Evolutionary conservation across 2,113 vertebrate species (phyloP).

Genomic region (Amphilophus citrinellus): DNA sequence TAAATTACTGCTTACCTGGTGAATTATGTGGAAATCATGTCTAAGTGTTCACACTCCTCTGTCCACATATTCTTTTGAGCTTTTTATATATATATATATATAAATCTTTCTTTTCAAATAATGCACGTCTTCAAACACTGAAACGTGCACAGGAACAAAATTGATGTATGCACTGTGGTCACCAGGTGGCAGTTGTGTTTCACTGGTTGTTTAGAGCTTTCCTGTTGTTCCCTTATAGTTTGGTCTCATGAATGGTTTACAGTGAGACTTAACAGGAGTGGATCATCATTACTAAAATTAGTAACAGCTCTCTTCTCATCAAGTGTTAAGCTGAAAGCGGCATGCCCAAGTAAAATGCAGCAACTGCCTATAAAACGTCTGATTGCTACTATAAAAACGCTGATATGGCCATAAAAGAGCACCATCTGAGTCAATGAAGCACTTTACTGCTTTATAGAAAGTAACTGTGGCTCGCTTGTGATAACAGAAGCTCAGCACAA

Average conservation of each 20-base stretch:
- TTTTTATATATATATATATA: too few relatives aligned
- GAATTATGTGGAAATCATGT: too few relatives aligned
- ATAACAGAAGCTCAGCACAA: not conserved
- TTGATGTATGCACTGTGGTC: not conserved
- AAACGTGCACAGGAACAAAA: not conserved
- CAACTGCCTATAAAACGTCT: not conserved
- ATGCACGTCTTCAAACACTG: not conserved
- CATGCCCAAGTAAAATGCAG: not conserved
- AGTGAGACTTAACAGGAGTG: not conserved
- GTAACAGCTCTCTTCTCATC: not conserved
- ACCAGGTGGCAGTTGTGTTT: constrained; percentile 15
- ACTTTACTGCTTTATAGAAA: not conserved
- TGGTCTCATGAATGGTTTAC: not conserved
- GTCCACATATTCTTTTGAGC: too few relatives aligned
- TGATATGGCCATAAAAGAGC: not conserved
- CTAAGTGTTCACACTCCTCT: too few relatives aligned
- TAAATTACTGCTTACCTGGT: too few relatives aligned
- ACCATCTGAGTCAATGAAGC: not conserved
- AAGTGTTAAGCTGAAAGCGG: not conserved
- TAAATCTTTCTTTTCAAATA: too few relatives aligned
- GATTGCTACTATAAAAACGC: not conserved
- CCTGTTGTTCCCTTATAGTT: not conserved
- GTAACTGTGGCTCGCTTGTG: not conserved
- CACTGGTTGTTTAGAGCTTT: not conserved
- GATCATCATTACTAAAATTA: not conserved